A percentile compares a stretch with the other conserved stretches of the same genome.
Conservation (phyloP, 1,140 invertebrate genomes). For the Hesperophylax magnus region DNA sequence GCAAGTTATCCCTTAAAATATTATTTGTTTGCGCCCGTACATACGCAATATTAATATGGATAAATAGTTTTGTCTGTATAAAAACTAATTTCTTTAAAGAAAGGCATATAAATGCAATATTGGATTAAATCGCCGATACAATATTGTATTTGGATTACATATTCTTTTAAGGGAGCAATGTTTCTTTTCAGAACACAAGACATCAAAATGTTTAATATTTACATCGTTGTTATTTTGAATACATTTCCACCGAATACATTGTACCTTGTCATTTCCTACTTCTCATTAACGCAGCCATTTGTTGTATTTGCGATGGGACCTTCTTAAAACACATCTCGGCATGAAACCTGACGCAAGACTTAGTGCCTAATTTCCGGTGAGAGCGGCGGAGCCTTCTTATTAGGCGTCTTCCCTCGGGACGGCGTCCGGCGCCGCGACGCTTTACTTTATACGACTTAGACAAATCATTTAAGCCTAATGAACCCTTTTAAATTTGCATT, state of each 20-base stretch:
- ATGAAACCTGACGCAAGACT: constrained; percentile 41
- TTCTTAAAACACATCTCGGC: constrained; percentile 26
- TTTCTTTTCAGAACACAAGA: too few species aligned
- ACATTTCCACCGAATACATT: too few species aligned
- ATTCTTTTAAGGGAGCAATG: too few species aligned
- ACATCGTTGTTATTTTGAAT: neutral
- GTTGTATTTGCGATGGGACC: constrained; percentile 5
- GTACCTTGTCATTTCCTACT: neutral
- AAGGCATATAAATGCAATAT: too few species aligned
- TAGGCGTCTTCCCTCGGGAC: constrained; percentile 11
- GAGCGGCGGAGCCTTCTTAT: constrained; percentile 17
- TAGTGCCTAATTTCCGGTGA: constrained; percentile 50
- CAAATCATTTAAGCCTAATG: constrained; percentile 14
- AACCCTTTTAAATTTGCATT: constrained; percentile 10
- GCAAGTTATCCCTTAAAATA: too few species aligned
- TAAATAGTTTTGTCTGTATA: too few species aligned
- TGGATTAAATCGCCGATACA: too few species aligned
- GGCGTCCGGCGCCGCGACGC: constrained; percentile 21
- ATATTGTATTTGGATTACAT: too few species aligned
- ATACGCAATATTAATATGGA: too few species aligned
- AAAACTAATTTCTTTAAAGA: too few species aligned
- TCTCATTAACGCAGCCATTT: constrained; percentile 6
- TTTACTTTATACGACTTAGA: neutral
- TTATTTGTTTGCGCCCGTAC: too few species aligned
- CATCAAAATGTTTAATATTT: neutral